Conservation (phyloP, 2,888 invertebrate genomes). For the Yponomeuta evonymella region DNA sequence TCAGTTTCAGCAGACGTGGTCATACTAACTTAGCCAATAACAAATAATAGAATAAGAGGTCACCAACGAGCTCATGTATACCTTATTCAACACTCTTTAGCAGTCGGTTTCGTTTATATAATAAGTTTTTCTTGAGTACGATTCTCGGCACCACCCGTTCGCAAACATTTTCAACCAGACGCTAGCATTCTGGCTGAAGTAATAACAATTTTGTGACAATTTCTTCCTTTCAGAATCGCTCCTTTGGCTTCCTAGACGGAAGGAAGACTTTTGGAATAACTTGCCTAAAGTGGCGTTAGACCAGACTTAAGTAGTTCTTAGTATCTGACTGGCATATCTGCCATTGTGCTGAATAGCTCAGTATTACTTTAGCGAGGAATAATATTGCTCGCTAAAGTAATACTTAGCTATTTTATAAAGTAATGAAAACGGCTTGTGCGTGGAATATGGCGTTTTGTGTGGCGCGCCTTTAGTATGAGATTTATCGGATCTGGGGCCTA, state of each 20-base stretch:
- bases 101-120: not conserved
- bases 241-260: not conserved
- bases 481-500: no score
- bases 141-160: not conserved
- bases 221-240: not conserved
- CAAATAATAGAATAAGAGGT: no score
- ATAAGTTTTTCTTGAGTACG: not conserved
- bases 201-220: not conserved
- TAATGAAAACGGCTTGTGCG: no score
- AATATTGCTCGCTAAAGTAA: no score
- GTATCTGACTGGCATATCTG: not conserved
- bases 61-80: no score
- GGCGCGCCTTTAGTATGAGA: no score
- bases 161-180: not conserved
- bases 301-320: not conserved
- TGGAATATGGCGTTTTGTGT: no score
- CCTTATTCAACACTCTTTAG: not conserved
- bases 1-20: no score
- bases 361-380: no score
- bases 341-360: not conserved
- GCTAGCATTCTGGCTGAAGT: not conserved
- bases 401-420: no score
- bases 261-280: not conserved
- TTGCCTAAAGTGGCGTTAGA: not conserved
- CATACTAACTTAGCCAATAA: no score